Evolutionary conservation across 2,113 vertebrate genomes (phyloP).

Genomic region (Nanorana parkeri): DNA sequence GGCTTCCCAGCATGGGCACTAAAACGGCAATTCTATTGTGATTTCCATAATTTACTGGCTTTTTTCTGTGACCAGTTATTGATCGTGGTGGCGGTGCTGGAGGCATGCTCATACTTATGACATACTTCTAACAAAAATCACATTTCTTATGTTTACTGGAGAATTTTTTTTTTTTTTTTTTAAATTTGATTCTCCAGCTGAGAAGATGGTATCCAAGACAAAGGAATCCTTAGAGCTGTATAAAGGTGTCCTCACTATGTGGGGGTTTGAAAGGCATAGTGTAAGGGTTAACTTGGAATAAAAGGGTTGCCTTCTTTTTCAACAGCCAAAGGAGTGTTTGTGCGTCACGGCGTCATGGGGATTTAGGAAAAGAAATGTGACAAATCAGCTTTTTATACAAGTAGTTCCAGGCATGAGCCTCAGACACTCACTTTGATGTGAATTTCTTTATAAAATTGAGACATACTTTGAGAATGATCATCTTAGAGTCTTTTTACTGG

Average conservation of each 20-base stretch:
- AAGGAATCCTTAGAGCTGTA: slow-evolving; percentile 12
- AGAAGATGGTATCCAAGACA: slow-evolving; percentile 12
- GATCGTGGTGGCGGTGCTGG: slow-evolving; percentile 5
- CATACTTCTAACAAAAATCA: slow-evolving; percentile 18
- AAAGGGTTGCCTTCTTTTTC: background rate
- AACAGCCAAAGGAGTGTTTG: background rate
- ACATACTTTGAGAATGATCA: too few relatives aligned
- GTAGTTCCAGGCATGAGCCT: too few relatives aligned
- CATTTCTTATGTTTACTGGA: background rate
- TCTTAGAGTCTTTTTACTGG: too few relatives aligned
- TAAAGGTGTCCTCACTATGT: background rate
- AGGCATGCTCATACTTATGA: background rate
- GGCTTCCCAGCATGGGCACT: slow-evolving; percentile 20
- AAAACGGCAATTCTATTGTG: slow-evolving; percentile 38
- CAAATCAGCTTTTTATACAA: too few relatives aligned
- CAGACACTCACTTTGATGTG: too few relatives aligned
- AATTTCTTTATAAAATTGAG: too few relatives aligned
- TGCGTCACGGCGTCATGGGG: background rate
- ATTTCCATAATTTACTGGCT: slow-evolving; percentile 32
- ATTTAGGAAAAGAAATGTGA: background rate
- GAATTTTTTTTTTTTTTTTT: too few relatives aligned
- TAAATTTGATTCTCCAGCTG: background rate
- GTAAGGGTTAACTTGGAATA: slow-evolving; percentile 3
- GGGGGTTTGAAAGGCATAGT: background rate
- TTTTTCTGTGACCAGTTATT: slow-evolving; percentile 30